These are phyloP conservation scores for Pissodes strobi DNA, from an alignment of 1,140 invertebrate species.

Conservation along the genomic window DNA sequence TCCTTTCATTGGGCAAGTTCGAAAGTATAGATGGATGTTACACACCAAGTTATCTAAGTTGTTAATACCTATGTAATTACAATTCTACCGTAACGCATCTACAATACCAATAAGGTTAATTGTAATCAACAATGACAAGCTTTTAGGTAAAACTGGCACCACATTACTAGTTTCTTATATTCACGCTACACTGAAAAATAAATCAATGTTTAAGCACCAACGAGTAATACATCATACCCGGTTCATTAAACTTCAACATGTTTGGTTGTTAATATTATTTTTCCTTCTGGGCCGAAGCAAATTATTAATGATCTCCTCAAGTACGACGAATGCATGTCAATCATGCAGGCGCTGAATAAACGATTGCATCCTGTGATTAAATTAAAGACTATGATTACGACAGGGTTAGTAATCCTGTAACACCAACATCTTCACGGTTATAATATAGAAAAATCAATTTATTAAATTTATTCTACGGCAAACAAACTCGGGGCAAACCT, in stretches of 20 bases:
- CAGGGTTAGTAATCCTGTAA: no score
- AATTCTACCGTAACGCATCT: no score
- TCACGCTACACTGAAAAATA: slow-evolving; percentile 14
- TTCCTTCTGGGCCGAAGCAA: slow-evolving; percentile 1
- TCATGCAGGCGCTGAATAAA: slow-evolving; percentile 5
- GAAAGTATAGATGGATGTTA: no score
- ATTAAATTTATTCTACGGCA: no score
- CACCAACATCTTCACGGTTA: neutral
- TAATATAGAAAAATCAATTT: slow-evolving; percentile 7
- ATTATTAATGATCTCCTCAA: slow-evolving; percentile 6
- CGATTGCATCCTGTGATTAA: slow-evolving; percentile 14
- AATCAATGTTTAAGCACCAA: slow-evolving; percentile 5
- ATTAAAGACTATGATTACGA: neutral
- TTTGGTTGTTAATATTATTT: slow-evolving; percentile 9
- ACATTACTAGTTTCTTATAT: no score
- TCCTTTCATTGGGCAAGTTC: no score
- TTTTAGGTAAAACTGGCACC: no score
- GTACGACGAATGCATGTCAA: slow-evolving; percentile 17
- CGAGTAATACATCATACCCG: neutral
- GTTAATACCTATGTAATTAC: no score
- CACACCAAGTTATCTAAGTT: no score
- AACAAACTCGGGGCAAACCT: no score
- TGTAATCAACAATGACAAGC: no score
- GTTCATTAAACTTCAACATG: slow-evolving; percentile 12
- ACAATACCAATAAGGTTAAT: no score